Conservation (phyloP, 2,888 invertebrate genomes). For the Halictus ligatus region DNA sequence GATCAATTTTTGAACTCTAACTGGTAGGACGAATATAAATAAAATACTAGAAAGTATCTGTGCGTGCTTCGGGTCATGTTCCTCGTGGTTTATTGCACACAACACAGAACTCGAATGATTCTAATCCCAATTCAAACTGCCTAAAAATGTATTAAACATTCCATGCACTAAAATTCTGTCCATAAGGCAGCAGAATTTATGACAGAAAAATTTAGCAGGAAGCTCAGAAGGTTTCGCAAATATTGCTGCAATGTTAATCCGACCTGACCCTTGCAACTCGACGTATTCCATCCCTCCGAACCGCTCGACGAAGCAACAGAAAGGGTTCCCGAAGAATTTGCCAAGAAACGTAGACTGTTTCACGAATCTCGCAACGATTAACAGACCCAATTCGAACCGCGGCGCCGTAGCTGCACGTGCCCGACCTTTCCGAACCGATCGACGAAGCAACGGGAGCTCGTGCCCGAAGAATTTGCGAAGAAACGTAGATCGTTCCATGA, state of each 20-base stretch:
- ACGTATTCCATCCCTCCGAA: not conserved
- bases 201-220: too few species aligned
- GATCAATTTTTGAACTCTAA: not conserved
- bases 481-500: not conserved
- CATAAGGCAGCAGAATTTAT: too few species aligned
- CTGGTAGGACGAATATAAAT: not conserved
- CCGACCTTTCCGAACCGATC: not conserved
- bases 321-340: too few species aligned
- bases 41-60: not conserved
- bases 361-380: too few species aligned
- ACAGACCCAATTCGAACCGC: too few species aligned
- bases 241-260: too few species aligned
- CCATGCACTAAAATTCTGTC: too few species aligned
- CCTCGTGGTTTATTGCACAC: not conserved
- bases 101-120: too few species aligned
- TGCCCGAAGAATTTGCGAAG: not conserved
- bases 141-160: too few species aligned
- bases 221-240: too few species aligned
- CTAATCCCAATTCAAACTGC: too few species aligned
- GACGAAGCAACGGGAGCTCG: not conserved
- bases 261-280: not conserved
- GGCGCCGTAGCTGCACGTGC: not conserved
- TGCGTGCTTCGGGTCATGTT: not conserved
- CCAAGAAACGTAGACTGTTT: too few species aligned
- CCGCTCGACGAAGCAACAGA: not conserved